phyloP scores from a whole-genome alignment of 2,113 vertebrate species.

The Aldabrachelys gigantea region DNA sequence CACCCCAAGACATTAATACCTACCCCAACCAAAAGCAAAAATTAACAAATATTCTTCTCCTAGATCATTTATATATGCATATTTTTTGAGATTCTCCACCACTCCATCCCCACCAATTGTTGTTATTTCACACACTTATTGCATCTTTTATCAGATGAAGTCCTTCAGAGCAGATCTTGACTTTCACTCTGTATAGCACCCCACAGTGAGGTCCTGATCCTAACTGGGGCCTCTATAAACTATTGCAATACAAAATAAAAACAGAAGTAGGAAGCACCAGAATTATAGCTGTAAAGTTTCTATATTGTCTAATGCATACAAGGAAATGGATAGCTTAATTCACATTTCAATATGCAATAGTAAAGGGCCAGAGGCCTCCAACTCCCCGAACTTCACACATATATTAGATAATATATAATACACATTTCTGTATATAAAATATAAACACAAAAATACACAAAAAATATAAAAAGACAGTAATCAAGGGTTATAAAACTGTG shows the following conservation, averaged over 20 bases:
- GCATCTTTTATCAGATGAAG: background rate
- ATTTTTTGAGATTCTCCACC: background rate
- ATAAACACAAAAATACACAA: rapidly evolving
- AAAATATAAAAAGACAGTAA: background rate
- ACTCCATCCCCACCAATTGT: background rate
- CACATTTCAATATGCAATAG: background rate
- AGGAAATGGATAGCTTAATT: background rate
- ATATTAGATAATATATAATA: background rate
- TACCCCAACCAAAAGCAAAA: background rate
- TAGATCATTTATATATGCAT: background rate
- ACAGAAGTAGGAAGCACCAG: background rate
- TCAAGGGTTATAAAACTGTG: background rate
- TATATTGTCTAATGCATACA: background rate
- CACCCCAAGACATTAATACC: background rate
- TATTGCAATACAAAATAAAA: background rate
- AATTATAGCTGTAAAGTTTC: background rate
- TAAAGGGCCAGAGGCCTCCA: background rate
- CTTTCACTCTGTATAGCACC: background rate
- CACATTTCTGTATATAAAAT: background rate
- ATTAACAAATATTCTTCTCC: background rate
- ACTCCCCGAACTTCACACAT: background rate
- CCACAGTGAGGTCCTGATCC: background rate
- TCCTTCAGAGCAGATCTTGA: background rate
- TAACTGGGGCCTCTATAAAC: background rate
- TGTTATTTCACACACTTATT: background rate